phyloP scores from a whole-genome alignment of 2,797 vertebrate genomes.

The Xenentodon cancila region DNA sequence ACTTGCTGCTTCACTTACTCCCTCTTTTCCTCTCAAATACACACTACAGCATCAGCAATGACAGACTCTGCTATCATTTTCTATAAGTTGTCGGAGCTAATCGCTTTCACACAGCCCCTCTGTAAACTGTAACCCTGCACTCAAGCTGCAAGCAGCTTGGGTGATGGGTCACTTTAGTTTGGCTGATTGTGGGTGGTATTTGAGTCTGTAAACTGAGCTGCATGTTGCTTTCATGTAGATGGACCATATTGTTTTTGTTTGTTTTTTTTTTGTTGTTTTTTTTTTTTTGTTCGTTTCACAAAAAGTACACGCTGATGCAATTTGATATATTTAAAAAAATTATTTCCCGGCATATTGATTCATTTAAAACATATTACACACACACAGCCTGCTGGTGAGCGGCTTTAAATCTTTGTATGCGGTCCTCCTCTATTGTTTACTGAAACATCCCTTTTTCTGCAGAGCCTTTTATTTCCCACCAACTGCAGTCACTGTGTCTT shows the following conservation, averaged over 20 bases:
- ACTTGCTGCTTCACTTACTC: slow-evolving; percentile 43
- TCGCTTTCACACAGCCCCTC: slow-evolving; percentile 49
- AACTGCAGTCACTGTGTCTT: slow-evolving; percentile 6
- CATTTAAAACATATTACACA: not conserved
- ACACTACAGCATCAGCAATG: slow-evolving; percentile 60
- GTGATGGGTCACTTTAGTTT: slow-evolving; percentile 55
- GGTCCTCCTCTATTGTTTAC: not conserved
- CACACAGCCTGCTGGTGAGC: not conserved
- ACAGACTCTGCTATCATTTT: slow-evolving; percentile 61
- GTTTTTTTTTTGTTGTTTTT: slow-evolving; percentile 11
- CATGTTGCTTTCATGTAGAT: slow-evolving; percentile 14
- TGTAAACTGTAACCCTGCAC: slow-evolving; percentile 50
- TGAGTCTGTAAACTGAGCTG: slow-evolving; percentile 18
- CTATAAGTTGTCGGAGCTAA: slow-evolving; percentile 60
- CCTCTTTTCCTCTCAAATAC: slow-evolving; percentile 49
- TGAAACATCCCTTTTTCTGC: not conserved
- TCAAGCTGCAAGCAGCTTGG: slow-evolving; percentile 40
- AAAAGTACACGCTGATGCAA: slow-evolving; percentile 5
- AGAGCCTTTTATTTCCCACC: no score
- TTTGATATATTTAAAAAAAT: not conserved
- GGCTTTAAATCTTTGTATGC: not conserved
- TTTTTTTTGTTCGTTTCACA: not conserved
- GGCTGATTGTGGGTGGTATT: slow-evolving; percentile 50
- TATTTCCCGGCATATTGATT: not conserved
- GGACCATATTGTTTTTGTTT: slow-evolving; percentile 11